Evolutionary conservation across 2,888 invertebrate species (phyloP).

Genomic region (Neoascia interrupta): DNA sequence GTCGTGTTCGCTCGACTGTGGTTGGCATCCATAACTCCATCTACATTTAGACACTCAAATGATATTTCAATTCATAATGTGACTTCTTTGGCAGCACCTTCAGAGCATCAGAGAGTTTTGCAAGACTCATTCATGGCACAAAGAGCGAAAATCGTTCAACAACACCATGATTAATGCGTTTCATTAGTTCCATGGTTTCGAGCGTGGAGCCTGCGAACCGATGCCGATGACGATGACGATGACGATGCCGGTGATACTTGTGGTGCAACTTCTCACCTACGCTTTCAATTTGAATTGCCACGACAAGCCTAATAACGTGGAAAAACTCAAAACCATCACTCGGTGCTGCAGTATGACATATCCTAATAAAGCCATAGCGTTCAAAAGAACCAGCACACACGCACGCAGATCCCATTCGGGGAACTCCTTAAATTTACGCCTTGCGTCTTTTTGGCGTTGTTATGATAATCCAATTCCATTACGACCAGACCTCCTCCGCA

Average conservation of each 20-base stretch:
- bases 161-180: conserved; percentile 68
- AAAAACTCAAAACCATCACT: conserved; percentile 13
- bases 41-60: conserved; percentile 66
- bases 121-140: conserved; percentile 46
- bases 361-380: conserved; percentile 66
- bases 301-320: conserved; percentile 41
- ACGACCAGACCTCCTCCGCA: conserved; percentile 60
- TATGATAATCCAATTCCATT: conserved; percentile 68
- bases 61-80: conserved; percentile 66
- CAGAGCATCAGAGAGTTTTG: conserved; percentile 55
- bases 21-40: conserved; percentile 54
- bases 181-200: conserved; percentile 53
- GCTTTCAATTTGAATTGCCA: conserved; percentile 55
- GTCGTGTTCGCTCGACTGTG: conserved; percentile 48
- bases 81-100: conserved; percentile 61
- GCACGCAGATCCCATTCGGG: conserved; percentile 43
- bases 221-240: neutral
- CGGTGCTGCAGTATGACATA: conserved; percentile 30
- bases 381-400: conserved; percentile 46
- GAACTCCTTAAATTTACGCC: conserved; percentile 68
- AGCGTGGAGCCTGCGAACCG: neutral
- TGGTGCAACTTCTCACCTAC: conserved; percentile 59
- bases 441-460: conserved; percentile 49
- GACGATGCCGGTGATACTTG: conserved; percentile 21
- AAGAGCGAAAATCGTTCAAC: conserved; percentile 54